phyloP scores from a whole-genome alignment of 2,888 invertebrate species.

The Nasonovia ribisnigri region DNA sequence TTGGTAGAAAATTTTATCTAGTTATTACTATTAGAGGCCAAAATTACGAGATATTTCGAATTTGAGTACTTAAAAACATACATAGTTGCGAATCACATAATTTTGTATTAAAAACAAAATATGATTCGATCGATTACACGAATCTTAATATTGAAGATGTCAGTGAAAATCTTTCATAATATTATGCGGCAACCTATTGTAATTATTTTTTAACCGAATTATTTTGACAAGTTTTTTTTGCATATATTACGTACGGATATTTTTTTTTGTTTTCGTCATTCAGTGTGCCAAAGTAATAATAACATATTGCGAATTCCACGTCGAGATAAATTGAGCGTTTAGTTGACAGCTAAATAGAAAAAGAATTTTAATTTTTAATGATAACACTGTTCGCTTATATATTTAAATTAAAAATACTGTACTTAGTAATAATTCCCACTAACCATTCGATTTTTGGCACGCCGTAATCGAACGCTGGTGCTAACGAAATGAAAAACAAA shows the following conservation, averaged over 20 bases:
- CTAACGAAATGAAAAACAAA: neutral
- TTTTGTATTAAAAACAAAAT: too few relatives aligned
- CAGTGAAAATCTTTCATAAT: neutral
- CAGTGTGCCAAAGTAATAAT: neutral
- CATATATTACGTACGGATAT: neutral
- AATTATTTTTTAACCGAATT: neutral
- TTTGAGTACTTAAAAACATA: too few relatives aligned
- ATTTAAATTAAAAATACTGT: neutral
- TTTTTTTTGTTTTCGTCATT: neutral
- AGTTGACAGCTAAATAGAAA: neutral
- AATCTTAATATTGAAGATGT: neutral
- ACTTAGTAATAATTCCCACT: neutral
- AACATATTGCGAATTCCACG: neutral
- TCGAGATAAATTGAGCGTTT: neutral
- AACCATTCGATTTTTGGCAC: neutral
- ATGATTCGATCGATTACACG: too few relatives aligned
- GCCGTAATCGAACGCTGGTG: neutral
- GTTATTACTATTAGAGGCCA: too few relatives aligned
- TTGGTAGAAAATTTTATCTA: too few relatives aligned
- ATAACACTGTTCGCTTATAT: neutral
- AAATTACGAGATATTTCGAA: too few relatives aligned
- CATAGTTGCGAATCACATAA: too few relatives aligned
- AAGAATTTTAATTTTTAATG: neutral
- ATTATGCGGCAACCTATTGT: neutral
- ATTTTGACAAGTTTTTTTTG: neutral